phyloP scores from a whole-genome alignment of 1,140 invertebrate species.

The Brachionus calyciflorus region DNA sequence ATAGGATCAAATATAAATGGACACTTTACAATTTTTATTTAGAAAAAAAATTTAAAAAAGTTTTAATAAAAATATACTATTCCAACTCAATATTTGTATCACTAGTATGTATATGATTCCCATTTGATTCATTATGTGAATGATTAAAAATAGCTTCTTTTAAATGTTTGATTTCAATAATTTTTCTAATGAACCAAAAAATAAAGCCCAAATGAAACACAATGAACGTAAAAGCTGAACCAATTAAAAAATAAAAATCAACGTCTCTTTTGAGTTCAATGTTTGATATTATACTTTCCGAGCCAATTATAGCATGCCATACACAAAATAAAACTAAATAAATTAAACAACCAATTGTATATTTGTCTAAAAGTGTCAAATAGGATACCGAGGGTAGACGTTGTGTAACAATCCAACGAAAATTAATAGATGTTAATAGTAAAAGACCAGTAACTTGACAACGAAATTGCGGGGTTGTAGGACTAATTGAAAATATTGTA shows the following conservation, averaged over 20 bases:
- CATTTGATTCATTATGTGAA: not conserved
- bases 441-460: constrained; percentile 37
- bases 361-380: constrained; percentile 36
- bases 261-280: not conserved
- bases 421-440: constrained; percentile 36
- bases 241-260: not conserved
- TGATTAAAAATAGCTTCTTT: not conserved
- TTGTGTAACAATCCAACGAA: constrained; percentile 44
- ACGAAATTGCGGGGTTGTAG: constrained; percentile 21
- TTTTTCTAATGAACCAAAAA: constrained; percentile 13
- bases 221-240: not conserved
- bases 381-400: constrained; percentile 29
- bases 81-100: not conserved
- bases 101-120: not conserved
- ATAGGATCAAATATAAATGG: no score
- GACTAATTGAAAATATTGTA: constrained; percentile 7
- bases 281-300: not conserved
- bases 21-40: no score
- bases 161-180: not conserved
- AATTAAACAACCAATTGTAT: constrained; percentile 32
- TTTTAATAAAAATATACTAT: no score
- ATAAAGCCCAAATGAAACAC: constrained; percentile 22
- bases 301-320: constrained; percentile 39
- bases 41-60: no score
- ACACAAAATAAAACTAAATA: constrained; percentile 34